Evolutionary conservation across 2,113 vertebrate species (phyloP).

Genomic region (Forbesichthys agassizii): DNA sequence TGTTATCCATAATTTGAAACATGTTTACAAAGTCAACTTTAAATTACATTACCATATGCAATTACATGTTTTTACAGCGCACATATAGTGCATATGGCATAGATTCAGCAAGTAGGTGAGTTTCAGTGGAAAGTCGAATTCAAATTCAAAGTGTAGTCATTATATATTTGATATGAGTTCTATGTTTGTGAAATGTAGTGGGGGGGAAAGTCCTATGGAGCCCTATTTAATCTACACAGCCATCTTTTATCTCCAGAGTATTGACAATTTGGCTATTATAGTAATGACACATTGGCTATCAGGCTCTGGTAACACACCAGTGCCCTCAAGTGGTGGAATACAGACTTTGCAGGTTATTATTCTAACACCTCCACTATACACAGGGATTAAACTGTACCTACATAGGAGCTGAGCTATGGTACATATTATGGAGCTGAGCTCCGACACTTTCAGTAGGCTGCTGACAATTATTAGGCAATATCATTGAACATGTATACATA

Average conservation of each 20-base stretch:
- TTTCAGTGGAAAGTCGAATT: not conserved
- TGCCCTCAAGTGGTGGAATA: constrained; percentile 62
- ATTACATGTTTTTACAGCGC: constrained; percentile 30
- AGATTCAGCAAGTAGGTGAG: constrained; percentile 4
- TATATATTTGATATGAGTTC: constrained; percentile 27
- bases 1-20: constrained; percentile 29
- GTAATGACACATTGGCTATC: not conserved
- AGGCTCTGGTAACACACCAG: constrained; percentile 35
- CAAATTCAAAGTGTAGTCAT: constrained; percentile 15
- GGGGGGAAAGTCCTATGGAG: not conserved
- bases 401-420: no score
- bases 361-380: not conserved
- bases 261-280: no score
- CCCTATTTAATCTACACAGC: not conserved
- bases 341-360: not conserved
- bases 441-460: no score
- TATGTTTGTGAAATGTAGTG: constrained; percentile 11
- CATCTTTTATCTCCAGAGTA: not conserved
- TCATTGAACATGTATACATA: no score
- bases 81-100: constrained; percentile 15
- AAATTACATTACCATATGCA: constrained; percentile 16
- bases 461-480: no score
- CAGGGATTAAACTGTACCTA: not conserved
- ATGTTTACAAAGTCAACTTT: constrained; percentile 27
- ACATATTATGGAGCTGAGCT: no score